Evolutionary conservation across 2,113 vertebrate species (phyloP), one percentile per base, ranked within the genome.

Genomic region (Vanacampus margaritifer): DNA sequence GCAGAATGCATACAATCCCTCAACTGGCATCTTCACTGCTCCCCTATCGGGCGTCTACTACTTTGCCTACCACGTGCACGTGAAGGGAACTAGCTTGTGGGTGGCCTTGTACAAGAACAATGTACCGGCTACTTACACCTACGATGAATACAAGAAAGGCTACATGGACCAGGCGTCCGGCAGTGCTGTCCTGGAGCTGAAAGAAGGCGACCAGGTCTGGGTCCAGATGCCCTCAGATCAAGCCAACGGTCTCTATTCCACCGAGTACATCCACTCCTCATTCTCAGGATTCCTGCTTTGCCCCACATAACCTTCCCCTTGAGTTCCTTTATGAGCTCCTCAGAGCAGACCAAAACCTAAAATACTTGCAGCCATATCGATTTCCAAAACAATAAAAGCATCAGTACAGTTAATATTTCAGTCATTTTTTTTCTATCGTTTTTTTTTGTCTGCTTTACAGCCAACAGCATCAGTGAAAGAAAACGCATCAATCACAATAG

Each of bases 21-120:
- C 92, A 60, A 98, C 95, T 0, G 96, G 97, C 51, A 95, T 98
- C 78, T 99, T 99, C 88, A 98, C 95, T 62, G 95, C 95, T 83
- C 94, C 96, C 0, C 28, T 98, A 16, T 92, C 95, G 0, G 97
- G 97, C 56, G 92, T 99, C 84, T 99, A 98, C 89, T 99, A 99
- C 91, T 99, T 99, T 72, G 93, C 96, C 65, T 99, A 99, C 84
- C 97, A 99, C 0, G 95, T 99, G 85, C 97, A 99, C 0, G 94
- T 98, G 86, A 99, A 99, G 93, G 97, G 97, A 91, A 97, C 95
- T 73, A 98, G 93, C 7, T 90, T 98, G 67, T 99, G 97, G 97
- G 97, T 99, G 92, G 97, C 97, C 0, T 91, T 99, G 66, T 99
- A 99, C 69, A 98, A 97, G 92, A 99, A 99, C 95, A 98, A 98